Base-by-base conservation (phyloP, 1,140 invertebrate species). In the Physella acuta region DNA sequence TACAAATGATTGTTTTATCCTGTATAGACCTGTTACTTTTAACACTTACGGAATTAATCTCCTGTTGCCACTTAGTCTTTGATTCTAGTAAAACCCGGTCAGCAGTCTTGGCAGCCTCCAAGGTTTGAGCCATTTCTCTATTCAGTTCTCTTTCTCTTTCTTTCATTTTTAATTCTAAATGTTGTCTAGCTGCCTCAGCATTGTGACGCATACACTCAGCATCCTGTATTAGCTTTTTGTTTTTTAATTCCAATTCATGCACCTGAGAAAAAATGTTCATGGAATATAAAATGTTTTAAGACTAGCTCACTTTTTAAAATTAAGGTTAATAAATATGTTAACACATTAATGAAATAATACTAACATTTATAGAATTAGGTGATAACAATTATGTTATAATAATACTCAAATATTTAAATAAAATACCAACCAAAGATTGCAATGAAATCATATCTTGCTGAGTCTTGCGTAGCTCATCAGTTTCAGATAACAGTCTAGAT, bases 221-320 rank as follows among this genome's bases (percentile, higher is more conserved):
- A 17, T 73, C 69, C 33, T 73, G 71, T 4, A 69, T 53, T 49
- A 75, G 30, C 63, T 75, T 75, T 52, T 73, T 73, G 33, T 70
- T 72, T 36, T 77, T 75, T 24, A 24, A 52, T 16, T 74, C 70
- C 14, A 75, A 37, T 24, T 75, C 72, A 20, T 61, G 55, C 1
- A 68, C 24, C 71, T 72, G n/a, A n/a, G n/a, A n/a, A n/a, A n/a
- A n/a, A n/a, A n/a, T n/a, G n/a, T n/a, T n/a, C n/a, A n/a, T n/a
- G n/a, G n/a, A n/a, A n/a, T n/a, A n/a, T n/a, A n/a, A n/a, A n/a
- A n/a, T n/a, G n/a, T n/a, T n/a, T n/a, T n/a, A n/a, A n/a, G n/a
- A n/a, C n/a, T n/a, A n/a, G n/a, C n/a, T n/a, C n/a, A n/a, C n/a
- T n/a, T n/a, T n/a, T n/a, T n/a, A n/a, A n/a, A n/a, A n/a, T n/a